A percentile compares a stretch with the other conserved stretches of the same genome.
phyloP scores from a whole-genome alignment of 1,140 invertebrate species.

The Cotesia chilonis region DNA sequence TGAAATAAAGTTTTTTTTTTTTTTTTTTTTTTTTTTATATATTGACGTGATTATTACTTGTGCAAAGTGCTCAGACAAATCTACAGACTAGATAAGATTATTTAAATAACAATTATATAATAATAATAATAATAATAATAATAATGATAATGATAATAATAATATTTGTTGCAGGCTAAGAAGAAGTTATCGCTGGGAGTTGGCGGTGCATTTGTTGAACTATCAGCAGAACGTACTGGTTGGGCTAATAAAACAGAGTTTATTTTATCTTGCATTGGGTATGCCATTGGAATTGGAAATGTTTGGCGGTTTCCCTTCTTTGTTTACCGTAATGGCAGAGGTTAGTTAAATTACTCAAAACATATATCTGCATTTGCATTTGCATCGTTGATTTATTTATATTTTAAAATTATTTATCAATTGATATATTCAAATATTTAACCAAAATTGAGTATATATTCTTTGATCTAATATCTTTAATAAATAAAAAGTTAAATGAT shows the following conservation, averaged over 20 bases:
- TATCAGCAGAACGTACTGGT: slow-evolving; percentile 66
- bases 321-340: slow-evolving; percentile 83
- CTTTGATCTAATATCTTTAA: too few relatives aligned
- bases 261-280: slow-evolving; percentile 80
- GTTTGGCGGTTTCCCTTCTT: slow-evolving; percentile 90
- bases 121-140: too few relatives aligned
- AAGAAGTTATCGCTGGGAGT: slow-evolving; percentile 49
- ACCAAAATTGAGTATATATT: too few relatives aligned
- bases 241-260: slow-evolving; percentile 80
- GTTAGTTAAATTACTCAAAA: slow-evolving; percentile 63
- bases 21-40: too few relatives aligned
- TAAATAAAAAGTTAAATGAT: too few relatives aligned
- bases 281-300: slow-evolving; percentile 87
- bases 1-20: neutral
- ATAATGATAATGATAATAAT: neutral
- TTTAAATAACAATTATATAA: too few relatives aligned
- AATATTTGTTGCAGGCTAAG: slow-evolving; percentile 44
- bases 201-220: slow-evolving; percentile 48
- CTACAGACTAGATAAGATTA: neutral
- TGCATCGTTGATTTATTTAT: too few relatives aligned
- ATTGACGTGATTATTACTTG: too few relatives aligned
- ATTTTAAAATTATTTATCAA: too few relatives aligned
- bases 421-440: too few relatives aligned
- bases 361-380: neutral
- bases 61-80: too few relatives aligned